Percentiles rank a stretch among this genome's conserved stretches.
These are phyloP conservation scores for Priocnemis perturbator DNA, from an alignment of 2,888 invertebrate genomes.

Conservation along the genomic window DNA sequence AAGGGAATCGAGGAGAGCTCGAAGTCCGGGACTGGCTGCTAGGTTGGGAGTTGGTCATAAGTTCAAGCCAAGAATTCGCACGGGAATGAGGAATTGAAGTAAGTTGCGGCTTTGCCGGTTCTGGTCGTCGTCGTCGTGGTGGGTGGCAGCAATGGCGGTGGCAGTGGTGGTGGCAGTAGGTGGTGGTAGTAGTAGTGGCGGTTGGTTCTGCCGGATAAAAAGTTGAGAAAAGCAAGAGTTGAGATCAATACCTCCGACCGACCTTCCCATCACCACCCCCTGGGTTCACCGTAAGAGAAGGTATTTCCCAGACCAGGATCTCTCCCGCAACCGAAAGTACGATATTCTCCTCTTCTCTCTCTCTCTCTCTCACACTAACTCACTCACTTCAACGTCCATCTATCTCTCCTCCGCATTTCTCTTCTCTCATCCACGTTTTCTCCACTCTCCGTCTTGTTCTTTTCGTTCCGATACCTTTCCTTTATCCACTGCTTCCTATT, in stretches of 20 bases:
- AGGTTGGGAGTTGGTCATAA: constrained; percentile 65
- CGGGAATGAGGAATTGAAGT: constrained; percentile 72
- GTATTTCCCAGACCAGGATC: constrained; percentile 61
- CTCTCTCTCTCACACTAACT: constrained; percentile 12
- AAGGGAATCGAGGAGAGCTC: constrained; percentile 52
- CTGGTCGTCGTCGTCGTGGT: constrained; percentile 54
- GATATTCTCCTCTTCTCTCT: constrained; percentile 31
- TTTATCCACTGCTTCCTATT: background rate
- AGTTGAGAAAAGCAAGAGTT: constrained; percentile 75
- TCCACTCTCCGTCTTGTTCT: constrained; percentile 3
- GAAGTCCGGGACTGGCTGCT: constrained; percentile 33
- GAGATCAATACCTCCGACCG: constrained; percentile 74
- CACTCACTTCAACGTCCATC: background rate
- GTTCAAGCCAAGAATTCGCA: constrained; percentile 71
- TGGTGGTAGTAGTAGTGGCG: constrained; percentile 59
- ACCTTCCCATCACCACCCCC: constrained; percentile 57
- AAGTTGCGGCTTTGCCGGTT: constrained; percentile 63
- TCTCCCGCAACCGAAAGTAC: constrained; percentile 34
- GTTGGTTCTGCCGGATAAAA: constrained; percentile 72
- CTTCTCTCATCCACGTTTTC: constrained; percentile 20
- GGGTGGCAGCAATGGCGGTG: constrained; percentile 24
- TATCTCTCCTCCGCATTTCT: no score
- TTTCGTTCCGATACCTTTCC: background rate
- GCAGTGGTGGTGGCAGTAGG: constrained; percentile 53
- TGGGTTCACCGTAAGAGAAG: constrained; percentile 54